Conservation (phyloP, 2,113 vertebrate species). For the Semicossyphus pulcher region DNA sequence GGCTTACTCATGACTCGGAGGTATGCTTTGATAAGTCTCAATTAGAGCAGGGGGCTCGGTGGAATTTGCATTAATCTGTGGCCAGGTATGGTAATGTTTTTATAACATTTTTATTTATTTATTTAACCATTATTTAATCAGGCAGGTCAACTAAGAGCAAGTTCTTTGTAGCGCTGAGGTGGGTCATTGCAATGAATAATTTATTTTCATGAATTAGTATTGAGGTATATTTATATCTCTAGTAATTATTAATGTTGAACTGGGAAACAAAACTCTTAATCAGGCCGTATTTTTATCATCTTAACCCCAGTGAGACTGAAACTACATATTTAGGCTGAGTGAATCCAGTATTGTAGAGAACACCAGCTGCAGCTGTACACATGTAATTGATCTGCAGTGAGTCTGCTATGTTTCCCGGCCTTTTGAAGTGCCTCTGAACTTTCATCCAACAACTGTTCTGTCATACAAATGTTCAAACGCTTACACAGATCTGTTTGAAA, state of each 20-base stretch:
- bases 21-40: slow-evolving; percentile 65
- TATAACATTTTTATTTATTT: slow-evolving; percentile 58
- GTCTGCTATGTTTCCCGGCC: slow-evolving; percentile 2
- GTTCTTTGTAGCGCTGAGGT: slow-evolving; percentile 14
- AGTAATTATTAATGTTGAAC: slow-evolving; percentile 23
- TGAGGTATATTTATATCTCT: slow-evolving; percentile 19
- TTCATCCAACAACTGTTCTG: slow-evolving; percentile 27
- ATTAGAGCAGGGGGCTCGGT: slow-evolving; percentile 57
- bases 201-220: slow-evolving; percentile 2
- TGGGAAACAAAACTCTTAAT: slow-evolving; percentile 16
- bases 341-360: neutral
- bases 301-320: neutral
- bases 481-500: slow-evolving; percentile 47
- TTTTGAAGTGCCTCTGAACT: slow-evolving; percentile 44
- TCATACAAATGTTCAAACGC: slow-evolving; percentile 41
- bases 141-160: slow-evolving; percentile 42
- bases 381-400: neutral
- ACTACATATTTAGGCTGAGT: neutral
- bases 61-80: slow-evolving; percentile 69
- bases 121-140: slow-evolving; percentile 61
- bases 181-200: slow-evolving; percentile 36
- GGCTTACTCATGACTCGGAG: slow-evolving; percentile 30
- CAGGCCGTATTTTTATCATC: neutral
- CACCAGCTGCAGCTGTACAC: neutral
- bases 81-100: slow-evolving; percentile 61